Evolutionary conservation across 2,888 invertebrate genomes (phyloP), one percentile per base, ranked within the genome.

Genomic region (Sarcophaga rosellei): DNA sequence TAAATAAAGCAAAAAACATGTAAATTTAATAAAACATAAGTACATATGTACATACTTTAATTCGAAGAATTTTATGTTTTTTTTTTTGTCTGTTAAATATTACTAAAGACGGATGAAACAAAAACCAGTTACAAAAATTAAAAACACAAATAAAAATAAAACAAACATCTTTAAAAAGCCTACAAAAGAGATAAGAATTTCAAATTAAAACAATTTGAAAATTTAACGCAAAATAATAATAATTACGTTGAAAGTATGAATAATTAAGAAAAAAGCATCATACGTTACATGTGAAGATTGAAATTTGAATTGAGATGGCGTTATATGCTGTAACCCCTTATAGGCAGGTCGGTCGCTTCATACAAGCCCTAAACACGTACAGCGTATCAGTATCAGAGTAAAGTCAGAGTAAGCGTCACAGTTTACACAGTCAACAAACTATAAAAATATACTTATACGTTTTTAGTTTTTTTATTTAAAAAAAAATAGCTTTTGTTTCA

Each of bases 401-500:
- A 35, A 8, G 35, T 35, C 35, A 35, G 35, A 35, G 35, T 35
- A 8, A 35, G 2, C 35, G 35, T 35, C 35, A 10, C 35, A 35
- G 35, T 35, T 35, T 35, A 35, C 35, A 35, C 35, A 35, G 35
- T 35, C 35, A 35, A 35, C 8, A 35, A 35, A 35, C 35, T 35
- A 35, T 35, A 35, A 8, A 8, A 35, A 35, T 35, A 35, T 35
- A 35, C 10, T 35, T 35, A 17, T 53, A 17, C 17, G 53, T 17
- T 53, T 53, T 53, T 53, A 53, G 17, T 35, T 35, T 35, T 35
- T 2, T 1, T 8, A 8, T 35, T 35, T 35, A 35, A 53, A 53
- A 17, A 53, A 44, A 17, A 45, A 73, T 15, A 62, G 3, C 44
- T 72, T 82, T 72, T 73, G 62, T 23, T 66, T 65, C 53, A 61